A percentile compares a stretch with the other conserved stretches of the same genome.
Conservation (phyloP, 2,888 invertebrate species). For the Drosophila melanosoma region DNA sequence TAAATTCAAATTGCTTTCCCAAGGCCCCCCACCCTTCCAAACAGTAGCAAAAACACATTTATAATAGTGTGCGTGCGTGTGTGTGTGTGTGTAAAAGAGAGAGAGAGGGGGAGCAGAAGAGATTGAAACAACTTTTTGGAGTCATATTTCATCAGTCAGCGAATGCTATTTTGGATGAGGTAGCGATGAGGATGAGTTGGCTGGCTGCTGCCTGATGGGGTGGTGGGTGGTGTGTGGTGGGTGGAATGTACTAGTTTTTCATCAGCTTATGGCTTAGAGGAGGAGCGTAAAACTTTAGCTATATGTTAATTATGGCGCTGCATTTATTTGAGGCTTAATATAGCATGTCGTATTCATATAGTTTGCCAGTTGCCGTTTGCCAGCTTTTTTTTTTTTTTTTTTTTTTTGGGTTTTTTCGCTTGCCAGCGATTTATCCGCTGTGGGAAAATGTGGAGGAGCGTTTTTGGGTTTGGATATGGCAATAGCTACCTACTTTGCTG, state of each 20-base stretch:
- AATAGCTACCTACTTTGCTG: conserved; percentile 46
- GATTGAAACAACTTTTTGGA: conserved; percentile 42
- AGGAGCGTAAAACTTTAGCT: conserved; percentile 72
- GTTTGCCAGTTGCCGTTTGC: conserved; percentile 45
- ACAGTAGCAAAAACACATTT: neutral
- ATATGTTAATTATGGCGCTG: conserved; percentile 81
- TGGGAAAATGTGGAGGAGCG: neutral
- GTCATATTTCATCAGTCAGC: conserved; percentile 65
- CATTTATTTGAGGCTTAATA: conserved; percentile 81
- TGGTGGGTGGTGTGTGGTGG: neutral
- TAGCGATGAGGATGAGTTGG: neutral
- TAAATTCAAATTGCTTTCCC: conserved; percentile 71
- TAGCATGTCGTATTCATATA: conserved; percentile 69
- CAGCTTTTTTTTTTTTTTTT: conserved; percentile 25
- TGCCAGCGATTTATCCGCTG: conserved; percentile 28
- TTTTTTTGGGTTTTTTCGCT: conserved; percentile 2
- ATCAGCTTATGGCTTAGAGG: conserved; percentile 57
- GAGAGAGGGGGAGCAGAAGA: neutral
- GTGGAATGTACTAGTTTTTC: conserved; percentile 35
- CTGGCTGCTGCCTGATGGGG: neutral
- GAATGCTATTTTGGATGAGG: conserved; percentile 16
- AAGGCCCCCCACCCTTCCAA: neutral
- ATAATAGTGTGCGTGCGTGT: neutral
- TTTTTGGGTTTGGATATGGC: neutral
- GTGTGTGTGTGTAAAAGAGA: neutral